phyloP scores from a whole-genome alignment of 2,888 invertebrate species.

The Incurvaria masculella region DNA sequence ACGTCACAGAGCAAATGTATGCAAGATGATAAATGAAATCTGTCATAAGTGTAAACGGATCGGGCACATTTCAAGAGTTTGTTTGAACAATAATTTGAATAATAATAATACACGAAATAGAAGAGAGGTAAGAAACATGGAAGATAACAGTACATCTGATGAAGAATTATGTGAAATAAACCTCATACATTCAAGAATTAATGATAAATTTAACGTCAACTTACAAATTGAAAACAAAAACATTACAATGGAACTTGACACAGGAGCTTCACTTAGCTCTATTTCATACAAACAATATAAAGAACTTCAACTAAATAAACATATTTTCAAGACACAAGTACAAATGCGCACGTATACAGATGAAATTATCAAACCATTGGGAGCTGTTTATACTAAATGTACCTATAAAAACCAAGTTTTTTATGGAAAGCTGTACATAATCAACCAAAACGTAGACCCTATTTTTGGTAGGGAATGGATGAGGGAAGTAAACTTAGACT shows the following conservation, averaged over 20 bases:
- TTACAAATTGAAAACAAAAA: conserved; percentile 12
- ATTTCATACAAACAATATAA: conserved; percentile 3
- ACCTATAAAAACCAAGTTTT: neutral
- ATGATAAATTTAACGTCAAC: conserved; percentile 1
- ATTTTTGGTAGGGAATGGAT: conserved; percentile 12
- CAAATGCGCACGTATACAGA: conserved; percentile 1
- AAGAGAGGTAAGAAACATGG: too few species aligned
- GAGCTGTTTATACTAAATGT: conserved; percentile 3
- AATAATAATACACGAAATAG: too few species aligned
- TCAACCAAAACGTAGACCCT: conserved; percentile 2
- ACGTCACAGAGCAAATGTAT: too few species aligned
- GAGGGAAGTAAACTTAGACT: conserved; percentile 5
- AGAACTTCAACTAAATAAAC: neutral
- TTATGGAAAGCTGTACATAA: conserved; percentile 3
- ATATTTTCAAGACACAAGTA: conserved; percentile 1
- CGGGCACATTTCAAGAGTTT: too few species aligned
- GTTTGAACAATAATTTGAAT: too few species aligned
- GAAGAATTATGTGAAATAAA: too few species aligned
- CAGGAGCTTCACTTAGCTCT: conserved; percentile 6
- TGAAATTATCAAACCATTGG: conserved; percentile 3
- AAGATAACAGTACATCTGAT: too few species aligned
- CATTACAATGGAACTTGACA: conserved; percentile 10
- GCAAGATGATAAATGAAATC: too few species aligned
- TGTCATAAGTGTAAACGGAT: too few species aligned
- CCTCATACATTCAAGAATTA: too few species aligned